Conservation (phyloP, 2,888 invertebrate species). For the Acanthosepion pharaonis region DNA sequence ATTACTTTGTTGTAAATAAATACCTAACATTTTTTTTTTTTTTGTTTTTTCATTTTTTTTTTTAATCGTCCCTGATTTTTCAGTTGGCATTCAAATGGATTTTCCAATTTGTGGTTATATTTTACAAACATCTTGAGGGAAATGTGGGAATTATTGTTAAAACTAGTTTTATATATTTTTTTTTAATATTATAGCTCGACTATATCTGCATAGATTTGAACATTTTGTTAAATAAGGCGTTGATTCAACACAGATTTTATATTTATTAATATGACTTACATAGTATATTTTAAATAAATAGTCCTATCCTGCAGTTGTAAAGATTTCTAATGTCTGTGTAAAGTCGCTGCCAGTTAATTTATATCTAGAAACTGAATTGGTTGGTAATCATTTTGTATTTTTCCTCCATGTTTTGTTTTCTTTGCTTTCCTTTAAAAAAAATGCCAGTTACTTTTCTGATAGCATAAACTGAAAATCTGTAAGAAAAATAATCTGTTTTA, state of each 20-base stretch:
- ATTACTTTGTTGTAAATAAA: background rate
- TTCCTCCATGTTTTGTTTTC: background rate
- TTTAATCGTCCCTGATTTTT: background rate
- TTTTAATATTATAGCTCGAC: no score
- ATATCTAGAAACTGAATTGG: background rate
- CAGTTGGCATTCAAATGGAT: background rate
- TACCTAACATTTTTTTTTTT: background rate
- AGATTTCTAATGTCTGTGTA: background rate
- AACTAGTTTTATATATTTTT: no score
- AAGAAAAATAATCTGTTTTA: background rate
- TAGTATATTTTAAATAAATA: background rate
- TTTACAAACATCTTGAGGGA: background rate
- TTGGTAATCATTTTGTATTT: background rate
- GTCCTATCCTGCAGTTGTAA: background rate
- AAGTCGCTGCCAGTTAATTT: background rate
- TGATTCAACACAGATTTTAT: background rate
- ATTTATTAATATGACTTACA: background rate
- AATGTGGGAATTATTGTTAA: background rate
- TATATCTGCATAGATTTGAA: background rate
- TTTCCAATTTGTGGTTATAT: background rate
- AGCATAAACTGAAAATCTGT: background rate
- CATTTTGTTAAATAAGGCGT: background rate
- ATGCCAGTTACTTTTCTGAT: background rate
- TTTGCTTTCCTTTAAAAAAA: background rate
- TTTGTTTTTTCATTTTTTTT: background rate